Conservation (phyloP, 2,113 vertebrate species). For the Nannospalax galili region DNA sequence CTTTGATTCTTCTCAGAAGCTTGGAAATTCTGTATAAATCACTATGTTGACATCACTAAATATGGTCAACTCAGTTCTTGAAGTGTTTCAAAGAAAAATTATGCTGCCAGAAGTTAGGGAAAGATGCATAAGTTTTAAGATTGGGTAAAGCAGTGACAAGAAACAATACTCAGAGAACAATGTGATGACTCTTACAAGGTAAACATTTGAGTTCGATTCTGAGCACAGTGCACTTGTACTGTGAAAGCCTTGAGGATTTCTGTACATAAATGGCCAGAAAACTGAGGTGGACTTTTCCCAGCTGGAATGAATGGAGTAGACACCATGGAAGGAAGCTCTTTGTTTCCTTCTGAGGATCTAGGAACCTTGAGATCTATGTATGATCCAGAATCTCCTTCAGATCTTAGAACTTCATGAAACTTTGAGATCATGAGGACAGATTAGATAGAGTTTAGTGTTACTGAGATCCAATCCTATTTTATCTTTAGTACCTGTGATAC, state of each 20-base stretch:
- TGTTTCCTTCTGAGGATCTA: neutral
- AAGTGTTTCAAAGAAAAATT: neutral
- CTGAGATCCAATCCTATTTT: neutral
- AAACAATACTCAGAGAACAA: neutral
- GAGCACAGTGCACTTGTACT: neutral
- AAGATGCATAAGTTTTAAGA: neutral
- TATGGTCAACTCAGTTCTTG: neutral
- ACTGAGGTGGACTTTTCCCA: neutral
- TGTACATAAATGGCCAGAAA: neutral
- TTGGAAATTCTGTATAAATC: neutral
- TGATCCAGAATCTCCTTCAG: neutral
- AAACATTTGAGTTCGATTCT: neutral
- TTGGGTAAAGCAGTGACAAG: neutral
- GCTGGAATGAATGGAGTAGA: neutral
- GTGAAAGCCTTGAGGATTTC: neutral
- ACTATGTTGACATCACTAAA: neutral
- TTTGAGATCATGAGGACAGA: neutral
- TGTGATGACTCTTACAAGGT: neutral
- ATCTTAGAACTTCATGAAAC: neutral
- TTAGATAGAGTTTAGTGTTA: neutral
- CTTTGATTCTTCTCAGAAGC: constrained; percentile 33
- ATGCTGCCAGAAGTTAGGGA: neutral
- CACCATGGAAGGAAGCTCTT: neutral
- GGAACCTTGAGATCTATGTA: neutral
- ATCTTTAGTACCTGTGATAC: neutral